phyloP scores from a whole-genome alignment of 2,797 vertebrate species.

The Nyctalus aviator region DNA sequence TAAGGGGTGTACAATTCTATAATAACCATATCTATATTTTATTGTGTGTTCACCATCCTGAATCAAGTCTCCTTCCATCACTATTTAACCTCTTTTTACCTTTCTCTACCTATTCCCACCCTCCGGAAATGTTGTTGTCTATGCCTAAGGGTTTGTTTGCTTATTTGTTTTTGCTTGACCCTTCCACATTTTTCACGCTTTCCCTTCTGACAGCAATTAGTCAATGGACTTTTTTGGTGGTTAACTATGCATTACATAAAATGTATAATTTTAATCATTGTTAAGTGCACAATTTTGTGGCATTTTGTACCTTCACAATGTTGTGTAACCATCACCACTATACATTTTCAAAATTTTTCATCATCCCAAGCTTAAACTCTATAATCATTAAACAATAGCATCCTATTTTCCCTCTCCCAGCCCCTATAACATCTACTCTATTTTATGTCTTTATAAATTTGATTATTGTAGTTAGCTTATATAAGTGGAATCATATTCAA shows the following conservation, averaged over 20 bases:
- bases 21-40: neutral
- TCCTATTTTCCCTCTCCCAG: neutral
- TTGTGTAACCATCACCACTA: neutral
- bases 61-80: neutral
- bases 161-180: neutral
- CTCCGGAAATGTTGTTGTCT: neutral
- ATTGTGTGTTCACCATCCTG: neutral
- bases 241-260: neutral
- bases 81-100: neutral
- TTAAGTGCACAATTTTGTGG: conserved; percentile 11
- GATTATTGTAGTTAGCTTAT: neutral
- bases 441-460: neutral
- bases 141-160: neutral
- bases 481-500: neutral
- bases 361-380: neutral
- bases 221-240: neutral
- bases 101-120: neutral
- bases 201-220: neutral
- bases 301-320: neutral
- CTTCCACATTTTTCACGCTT: neutral
- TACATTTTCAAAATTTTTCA: neutral
- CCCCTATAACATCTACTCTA: neutral
- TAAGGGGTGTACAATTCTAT: neutral
- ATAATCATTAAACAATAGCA: neutral
- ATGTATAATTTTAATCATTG: neutral